Evolutionary conservation across 1,140 invertebrate genomes (phyloP), one percentile per base, ranked within the genome.

Genomic region (Euwallacea similis): DNA sequence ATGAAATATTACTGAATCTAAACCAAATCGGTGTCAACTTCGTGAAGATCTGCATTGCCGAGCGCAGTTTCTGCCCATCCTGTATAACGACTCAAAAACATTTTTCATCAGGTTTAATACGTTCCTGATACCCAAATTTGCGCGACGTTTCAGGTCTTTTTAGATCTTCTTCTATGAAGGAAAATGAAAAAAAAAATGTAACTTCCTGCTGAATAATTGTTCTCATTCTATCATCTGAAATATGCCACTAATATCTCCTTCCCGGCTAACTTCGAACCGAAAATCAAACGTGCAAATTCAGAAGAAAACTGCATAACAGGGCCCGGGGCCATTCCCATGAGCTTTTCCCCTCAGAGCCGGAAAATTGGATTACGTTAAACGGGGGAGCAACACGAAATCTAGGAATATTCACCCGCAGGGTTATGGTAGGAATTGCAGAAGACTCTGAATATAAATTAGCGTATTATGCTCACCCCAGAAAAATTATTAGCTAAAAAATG

Each of bases 301-400:
- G 13, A 16, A 11, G 46, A 63, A 42, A 63, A 47, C 61, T 63
- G 16, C 61, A 63, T 63, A 63, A 63, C 59, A 41, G 8, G 11
- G 11, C 9, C 7, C 46, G 11, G 61, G 44, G 61, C 21, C 15
- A 63, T 47, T 63, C 61, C 44, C 61, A 63, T 63, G 61, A 16
- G 61, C 44, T 41, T 63, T 50, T 63, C 61, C 65, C 65, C 65
- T 58, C 42, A 11, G 6, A 16, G 13, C 13, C 15, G 65, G 56
- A 69, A 69, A 69, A 69, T 69, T 69, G 66, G 66, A 69, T 69
- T 69, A 69, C 66, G 46, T 60, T 69, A 69, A 69, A 62, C 66
- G 66, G 61, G 53, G 66, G 42, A 56, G 13, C 43, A 13, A 44
- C 46, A 41, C 8, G 21, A 63, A 63, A 63, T 63, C 61, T 63